Evolutionary conservation across 1,140 invertebrate genomes (phyloP).

Genomic region (Cepaea nemoralis): DNA sequence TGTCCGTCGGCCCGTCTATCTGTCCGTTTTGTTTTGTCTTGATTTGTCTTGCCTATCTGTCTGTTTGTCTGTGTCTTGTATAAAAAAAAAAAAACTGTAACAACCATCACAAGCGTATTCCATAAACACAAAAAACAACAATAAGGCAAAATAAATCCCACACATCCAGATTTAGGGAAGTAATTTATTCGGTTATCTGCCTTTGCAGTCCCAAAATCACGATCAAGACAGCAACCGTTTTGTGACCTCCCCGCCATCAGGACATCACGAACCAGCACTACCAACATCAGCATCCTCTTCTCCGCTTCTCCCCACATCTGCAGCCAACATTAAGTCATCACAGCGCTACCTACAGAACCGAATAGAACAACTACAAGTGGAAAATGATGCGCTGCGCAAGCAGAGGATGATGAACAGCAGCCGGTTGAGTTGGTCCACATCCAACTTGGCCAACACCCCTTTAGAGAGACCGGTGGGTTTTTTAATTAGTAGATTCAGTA

Average conservation of each 20-base stretch:
- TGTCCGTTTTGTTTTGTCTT: no score
- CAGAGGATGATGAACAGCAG: slow-evolving; percentile 45
- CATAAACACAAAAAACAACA: no score
- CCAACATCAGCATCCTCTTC: slow-evolving; percentile 19
- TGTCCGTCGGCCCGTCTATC: no score
- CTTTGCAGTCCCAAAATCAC: slow-evolving; percentile 14
- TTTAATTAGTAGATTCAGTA: no score
- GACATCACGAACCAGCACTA: background rate
- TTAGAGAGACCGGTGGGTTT: slow-evolving; percentile 46
- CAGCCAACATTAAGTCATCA: slow-evolving; percentile 11
- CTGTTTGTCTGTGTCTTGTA: no score
- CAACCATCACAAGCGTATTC: no score
- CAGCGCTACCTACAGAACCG: slow-evolving; percentile 44
- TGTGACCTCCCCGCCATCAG: background rate
- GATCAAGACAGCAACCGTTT: slow-evolving; percentile 7
- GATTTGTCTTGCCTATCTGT: no score
- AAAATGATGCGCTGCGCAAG: slow-evolving; percentile 53
- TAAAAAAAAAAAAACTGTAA: no score
- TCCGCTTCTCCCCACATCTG: background rate
- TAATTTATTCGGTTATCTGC: no score
- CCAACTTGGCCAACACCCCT: slow-evolving; percentile 48
- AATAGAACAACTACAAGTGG: slow-evolving; percentile 53
- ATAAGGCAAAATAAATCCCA: no score
- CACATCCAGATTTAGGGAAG: no score
- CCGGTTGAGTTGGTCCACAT: slow-evolving; percentile 44